Percentiles rank a stretch among this genome's conserved stretches.
These are phyloP conservation scores for Piscicola geometra DNA, from an alignment of 2,888 invertebrate species.

Conservation along the genomic window DNA sequence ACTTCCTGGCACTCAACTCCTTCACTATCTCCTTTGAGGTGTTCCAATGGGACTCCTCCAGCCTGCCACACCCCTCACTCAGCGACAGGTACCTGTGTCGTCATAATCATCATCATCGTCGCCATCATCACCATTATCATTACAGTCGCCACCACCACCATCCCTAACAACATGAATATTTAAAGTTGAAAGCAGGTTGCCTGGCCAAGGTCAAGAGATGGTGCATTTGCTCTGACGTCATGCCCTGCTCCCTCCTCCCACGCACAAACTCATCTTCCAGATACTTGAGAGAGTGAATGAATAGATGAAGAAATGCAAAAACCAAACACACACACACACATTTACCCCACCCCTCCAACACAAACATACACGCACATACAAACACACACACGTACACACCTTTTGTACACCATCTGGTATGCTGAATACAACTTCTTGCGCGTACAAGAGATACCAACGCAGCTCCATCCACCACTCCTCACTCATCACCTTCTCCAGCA, in stretches of 20 bases:
- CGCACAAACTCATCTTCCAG: conserved; percentile 2
- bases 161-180: not conserved
- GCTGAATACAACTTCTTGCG: not conserved
- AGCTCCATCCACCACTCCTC: not conserved
- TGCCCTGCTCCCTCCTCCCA: not conserved
- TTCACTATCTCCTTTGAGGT: not conserved
- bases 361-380: not conserved
- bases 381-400: not conserved
- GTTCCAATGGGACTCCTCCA: not conserved
- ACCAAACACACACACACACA: too few relatives aligned
- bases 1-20: not conserved
- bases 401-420: not conserved
- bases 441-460: not conserved
- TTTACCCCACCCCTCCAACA: too few relatives aligned
- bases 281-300: not conserved
- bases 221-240: not conserved
- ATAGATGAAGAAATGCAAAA: not conserved
- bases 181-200: not conserved
- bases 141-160: too few relatives aligned
- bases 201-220: not conserved
- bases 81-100: not conserved
- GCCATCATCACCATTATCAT: not conserved
- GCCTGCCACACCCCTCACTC: not conserved
- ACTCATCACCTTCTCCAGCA: too few relatives aligned
- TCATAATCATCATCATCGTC: not conserved